A percentile compares a stretch with the other conserved stretches of the same genome.
Conservation (phyloP, 2,113 vertebrate genomes). For the Sylvicapra grimmia region DNA sequence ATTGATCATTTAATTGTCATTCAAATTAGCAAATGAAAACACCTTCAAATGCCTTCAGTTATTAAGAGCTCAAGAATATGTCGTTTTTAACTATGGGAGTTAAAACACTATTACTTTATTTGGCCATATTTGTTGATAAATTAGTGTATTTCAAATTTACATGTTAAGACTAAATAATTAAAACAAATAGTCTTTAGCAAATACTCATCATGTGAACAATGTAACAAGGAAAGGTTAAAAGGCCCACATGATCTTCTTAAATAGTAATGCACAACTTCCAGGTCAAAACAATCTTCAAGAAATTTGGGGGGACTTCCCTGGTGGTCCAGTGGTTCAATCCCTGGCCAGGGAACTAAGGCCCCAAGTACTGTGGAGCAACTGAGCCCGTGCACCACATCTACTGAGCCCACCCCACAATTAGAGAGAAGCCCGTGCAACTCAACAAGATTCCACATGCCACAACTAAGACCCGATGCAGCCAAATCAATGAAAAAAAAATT, state of each 20-base stretch:
- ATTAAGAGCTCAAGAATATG: not conserved
- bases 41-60: slow-evolving; percentile 8
- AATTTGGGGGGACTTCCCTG: not conserved
- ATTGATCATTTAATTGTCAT: not conserved
- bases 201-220: not conserved
- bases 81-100: not conserved
- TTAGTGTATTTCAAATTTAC: not conserved
- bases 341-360: not conserved
- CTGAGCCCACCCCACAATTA: not conserved
- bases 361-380: not conserved
- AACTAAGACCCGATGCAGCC: not conserved
- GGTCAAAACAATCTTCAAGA: slow-evolving; percentile 20
- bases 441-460: not conserved
- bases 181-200: slow-evolving; percentile 24
- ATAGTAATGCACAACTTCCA: slow-evolving; percentile 10
- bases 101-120: slow-evolving; percentile 29
- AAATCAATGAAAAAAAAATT: not conserved
- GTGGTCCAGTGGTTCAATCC: not conserved
- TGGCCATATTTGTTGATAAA: not conserved
- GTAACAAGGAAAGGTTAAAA: slow-evolving; percentile 17
- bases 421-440: not conserved
- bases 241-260: not conserved
- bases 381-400: not conserved
- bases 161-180: slow-evolving; percentile 18
- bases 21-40: slow-evolving; percentile 14